Percentiles rank a stretch among this genome's conserved stretches.
Conservation (phyloP, 2,888 invertebrate genomes). For the Parnassius smintheus region DNA sequence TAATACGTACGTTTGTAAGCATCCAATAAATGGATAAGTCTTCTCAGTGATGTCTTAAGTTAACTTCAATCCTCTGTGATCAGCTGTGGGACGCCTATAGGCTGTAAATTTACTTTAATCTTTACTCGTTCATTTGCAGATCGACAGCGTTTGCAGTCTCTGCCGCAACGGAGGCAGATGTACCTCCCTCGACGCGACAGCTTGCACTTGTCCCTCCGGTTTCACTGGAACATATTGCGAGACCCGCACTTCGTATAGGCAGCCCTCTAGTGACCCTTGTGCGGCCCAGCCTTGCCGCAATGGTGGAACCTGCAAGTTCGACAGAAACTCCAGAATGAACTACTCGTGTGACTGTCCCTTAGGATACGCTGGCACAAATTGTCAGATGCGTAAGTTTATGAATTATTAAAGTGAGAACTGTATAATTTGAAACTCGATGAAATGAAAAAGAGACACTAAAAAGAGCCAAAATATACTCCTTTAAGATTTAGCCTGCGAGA, state of each 20-base stretch:
- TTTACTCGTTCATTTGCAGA: slow-evolving; percentile 31
- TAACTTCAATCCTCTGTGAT: too few relatives aligned
- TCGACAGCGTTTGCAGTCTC: slow-evolving; percentile 70
- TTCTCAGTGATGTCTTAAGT: too few relatives aligned
- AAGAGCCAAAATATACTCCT: too few relatives aligned
- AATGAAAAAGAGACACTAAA: too few relatives aligned
- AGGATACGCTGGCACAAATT: slow-evolving; percentile 88
- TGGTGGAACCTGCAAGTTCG: slow-evolving; percentile 86
- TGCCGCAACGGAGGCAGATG: slow-evolving; percentile 87
- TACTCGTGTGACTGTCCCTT: slow-evolving; percentile 91
- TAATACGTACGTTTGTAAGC: too few relatives aligned
- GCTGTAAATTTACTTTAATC: too few relatives aligned
- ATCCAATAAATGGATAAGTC: too few relatives aligned
- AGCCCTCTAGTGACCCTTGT: slow-evolving; percentile 72
- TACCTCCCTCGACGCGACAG: slow-evolving; percentile 66
- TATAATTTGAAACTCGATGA: too few relatives aligned
- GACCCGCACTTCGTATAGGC: slow-evolving; percentile 42
- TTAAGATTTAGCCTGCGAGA: too few relatives aligned
- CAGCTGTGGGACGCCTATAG: too few relatives aligned
- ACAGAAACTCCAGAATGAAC: slow-evolving; percentile 55
- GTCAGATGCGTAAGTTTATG: slow-evolving; percentile 85
- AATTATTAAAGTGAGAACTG: too few relatives aligned
- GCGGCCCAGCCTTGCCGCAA: slow-evolving; percentile 88
- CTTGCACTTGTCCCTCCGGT: slow-evolving; percentile 78
- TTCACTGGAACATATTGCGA: slow-evolving; percentile 66